These are phyloP conservation scores for Macrosteles quadrilineatus DNA, from an alignment of 1,140 invertebrate species.

Conservation along the genomic window DNA sequence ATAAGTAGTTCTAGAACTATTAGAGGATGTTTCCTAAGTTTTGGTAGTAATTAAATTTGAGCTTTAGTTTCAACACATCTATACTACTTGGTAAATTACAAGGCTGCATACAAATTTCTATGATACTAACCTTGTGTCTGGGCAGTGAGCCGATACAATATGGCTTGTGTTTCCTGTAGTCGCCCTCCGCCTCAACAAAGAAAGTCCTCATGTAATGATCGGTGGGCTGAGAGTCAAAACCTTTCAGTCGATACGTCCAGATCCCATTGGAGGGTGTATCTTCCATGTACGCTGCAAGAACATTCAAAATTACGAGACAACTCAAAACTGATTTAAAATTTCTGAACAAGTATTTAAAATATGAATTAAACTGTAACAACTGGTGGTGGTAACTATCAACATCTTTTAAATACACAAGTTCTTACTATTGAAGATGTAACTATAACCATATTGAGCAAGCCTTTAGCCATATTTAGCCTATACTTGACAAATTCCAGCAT, in stretches of 20 bases:
- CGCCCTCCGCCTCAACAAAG: conserved; percentile 56
- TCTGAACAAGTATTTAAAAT: background rate
- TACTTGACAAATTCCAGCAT: no score
- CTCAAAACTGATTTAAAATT: no score
- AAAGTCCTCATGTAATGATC: conserved; percentile 90
- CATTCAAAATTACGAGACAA: conserved; percentile 45
- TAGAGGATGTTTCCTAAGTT: no score
- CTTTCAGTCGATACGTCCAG: conserved; percentile 89
- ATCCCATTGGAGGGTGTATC: conserved; percentile 83
- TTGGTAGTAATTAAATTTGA: no score
- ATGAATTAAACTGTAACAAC: background rate
- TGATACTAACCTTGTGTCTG: conserved; percentile 70
- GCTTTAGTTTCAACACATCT: no score
- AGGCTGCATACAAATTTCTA: no score
- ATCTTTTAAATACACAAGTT: no score
- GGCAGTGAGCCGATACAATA: conserved; percentile 79
- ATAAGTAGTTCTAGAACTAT: no score
- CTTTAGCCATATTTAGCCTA: no score
- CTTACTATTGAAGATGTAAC: background rate
- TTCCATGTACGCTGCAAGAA: conserved; percentile 80
- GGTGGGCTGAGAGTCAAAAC: conserved; percentile 79
- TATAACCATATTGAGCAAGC: no score
- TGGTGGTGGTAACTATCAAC: background rate
- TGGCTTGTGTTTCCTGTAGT: conserved; percentile 58
- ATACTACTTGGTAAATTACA: no score